Evolutionary conservation across 2,113 vertebrate species (phyloP).

Genomic region (Nyctibius bracteatus): DNA sequence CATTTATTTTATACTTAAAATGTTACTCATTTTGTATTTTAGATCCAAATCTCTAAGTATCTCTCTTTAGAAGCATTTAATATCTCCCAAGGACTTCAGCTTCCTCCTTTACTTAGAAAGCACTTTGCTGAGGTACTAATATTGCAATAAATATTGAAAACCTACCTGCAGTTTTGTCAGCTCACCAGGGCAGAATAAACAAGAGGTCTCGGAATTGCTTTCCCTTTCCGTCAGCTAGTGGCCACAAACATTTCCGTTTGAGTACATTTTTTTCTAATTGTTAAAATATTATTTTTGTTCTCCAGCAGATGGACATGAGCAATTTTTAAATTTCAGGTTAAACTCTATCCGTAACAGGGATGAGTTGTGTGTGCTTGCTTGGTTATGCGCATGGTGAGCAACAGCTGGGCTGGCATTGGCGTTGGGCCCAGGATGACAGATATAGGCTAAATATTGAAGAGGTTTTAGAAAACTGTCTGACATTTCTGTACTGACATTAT

Average conservation of each 20-base stretch:
- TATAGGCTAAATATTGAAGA: background rate
- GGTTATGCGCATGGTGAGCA: accelerated
- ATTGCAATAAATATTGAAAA: background rate
- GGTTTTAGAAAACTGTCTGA: background rate
- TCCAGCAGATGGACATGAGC: background rate
- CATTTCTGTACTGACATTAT: background rate
- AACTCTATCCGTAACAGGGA: background rate
- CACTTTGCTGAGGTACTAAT: background rate
- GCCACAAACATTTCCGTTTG: background rate
- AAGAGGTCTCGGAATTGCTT: background rate
- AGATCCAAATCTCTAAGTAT: background rate
- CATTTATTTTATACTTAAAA: background rate
- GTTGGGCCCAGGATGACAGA: background rate
- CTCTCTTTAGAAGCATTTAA: background rate
- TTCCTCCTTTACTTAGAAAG: background rate
- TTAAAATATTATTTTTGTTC: background rate
- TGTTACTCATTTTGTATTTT: background rate
- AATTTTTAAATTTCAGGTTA: background rate
- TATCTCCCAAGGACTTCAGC: background rate
- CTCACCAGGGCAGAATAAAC: background rate
- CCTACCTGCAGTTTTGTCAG: background rate
- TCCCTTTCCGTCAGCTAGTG: background rate
- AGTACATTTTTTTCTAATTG: background rate
- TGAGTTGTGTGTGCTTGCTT: background rate
- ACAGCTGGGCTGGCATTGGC: background rate